Evolutionary conservation across 2,888 invertebrate species (phyloP), one percentile per base, ranked within the genome.

Genomic region (Apantesis nais): DNA sequence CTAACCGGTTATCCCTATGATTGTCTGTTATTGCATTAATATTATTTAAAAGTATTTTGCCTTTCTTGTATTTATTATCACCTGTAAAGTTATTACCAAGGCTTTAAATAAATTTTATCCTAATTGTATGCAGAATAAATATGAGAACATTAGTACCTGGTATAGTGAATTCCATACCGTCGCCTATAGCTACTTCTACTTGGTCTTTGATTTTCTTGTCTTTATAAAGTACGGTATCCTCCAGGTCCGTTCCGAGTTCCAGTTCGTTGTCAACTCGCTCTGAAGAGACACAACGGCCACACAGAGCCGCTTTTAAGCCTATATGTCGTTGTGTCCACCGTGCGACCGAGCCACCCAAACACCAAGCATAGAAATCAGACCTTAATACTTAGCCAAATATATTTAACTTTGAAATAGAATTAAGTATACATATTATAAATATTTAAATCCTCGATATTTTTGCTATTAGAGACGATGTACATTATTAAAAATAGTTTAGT

Each of bases 131-230:
- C 16, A 16, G 7, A 58, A 29, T 8, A 29, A 58, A 14, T 29
- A 58, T 29, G 16, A 58, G 2, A 58, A 16, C 14, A 29, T 3
- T 29, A 58, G 19, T 96, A 96, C 98, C 98, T 92, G 98, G 98
- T 95, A 98, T 98, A 67, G 98, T 98, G 88, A 98, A 98, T 92
- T 98, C 98, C 97, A 98, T 98, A 80, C 98, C 98, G 90, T 98
- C 98, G 65, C 98, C 98, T 86, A 98, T 98, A 76, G 98, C 98
- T 78, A 98, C 98, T 95, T 98, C 98, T 80, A 98, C 96, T 92
- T 98, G 97, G 88, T 98, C 98, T 95, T 98, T 97, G 86, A 97
- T 97, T 92, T 98, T 98, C 92, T 98, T 98, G 87, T 98, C 98
- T 90, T 97, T 97, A 92, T 97, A 97, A 85, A 98, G 96, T 82